Evolutionary conservation across 1,140 invertebrate species (phyloP).

Genomic region (Aphidius gifuensis): DNA sequence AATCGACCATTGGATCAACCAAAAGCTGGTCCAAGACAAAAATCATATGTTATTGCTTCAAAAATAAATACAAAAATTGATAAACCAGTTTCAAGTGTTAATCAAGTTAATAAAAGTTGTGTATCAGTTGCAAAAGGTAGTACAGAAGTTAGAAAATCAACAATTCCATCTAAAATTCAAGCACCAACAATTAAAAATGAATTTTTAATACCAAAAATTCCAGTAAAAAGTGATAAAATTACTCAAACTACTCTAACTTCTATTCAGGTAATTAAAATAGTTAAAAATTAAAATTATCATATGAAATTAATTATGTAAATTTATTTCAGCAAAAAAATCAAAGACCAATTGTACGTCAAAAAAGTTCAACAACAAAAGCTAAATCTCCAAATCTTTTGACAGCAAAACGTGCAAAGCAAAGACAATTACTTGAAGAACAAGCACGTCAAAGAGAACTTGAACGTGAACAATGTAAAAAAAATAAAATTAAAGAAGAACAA

Average conservation of each 20-base stretch:
- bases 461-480: conserved; percentile 9
- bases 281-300: background rate
- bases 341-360: conserved; percentile 9
- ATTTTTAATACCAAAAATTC: too few species aligned
- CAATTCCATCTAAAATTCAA: too few species aligned
- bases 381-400: conserved; percentile 22
- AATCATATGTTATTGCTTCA: background rate
- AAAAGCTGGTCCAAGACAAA: background rate
- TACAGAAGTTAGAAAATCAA: too few species aligned
- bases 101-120: background rate
- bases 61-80: background rate
- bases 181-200: too few species aligned
- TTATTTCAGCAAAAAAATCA: conserved; percentile 22
- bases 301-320: background rate
- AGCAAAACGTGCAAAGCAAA: conserved; percentile 19
- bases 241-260: too few species aligned
- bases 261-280: too few species aligned
- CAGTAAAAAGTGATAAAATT: too few species aligned
- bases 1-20: too few species aligned
- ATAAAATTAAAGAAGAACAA: conserved; percentile 1
- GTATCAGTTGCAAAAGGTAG: too few species aligned
- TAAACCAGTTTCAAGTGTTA: background rate
- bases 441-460: conserved; percentile 21
- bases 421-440: conserved; percentile 25
- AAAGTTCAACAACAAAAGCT: too few species aligned